Base-by-base conservation (phyloP, 1,140 invertebrate species). In the Drosophila grimshawi region DNA sequence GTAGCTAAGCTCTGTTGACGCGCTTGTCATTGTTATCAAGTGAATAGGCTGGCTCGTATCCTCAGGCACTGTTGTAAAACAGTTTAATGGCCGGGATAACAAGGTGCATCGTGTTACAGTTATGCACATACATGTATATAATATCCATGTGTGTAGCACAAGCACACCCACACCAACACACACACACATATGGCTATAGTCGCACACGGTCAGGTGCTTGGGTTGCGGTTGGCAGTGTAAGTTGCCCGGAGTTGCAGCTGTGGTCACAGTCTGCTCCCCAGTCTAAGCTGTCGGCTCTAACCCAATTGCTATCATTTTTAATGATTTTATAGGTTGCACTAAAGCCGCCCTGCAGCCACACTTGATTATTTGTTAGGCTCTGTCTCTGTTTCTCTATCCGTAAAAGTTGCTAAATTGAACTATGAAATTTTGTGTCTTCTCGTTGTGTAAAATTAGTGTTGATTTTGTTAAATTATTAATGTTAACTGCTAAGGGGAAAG, bases 251-350 rank as follows among this genome's bases (percentile, higher is more conserved):
- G 65, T 29, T 41, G 61, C 68, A 57, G 52, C 52, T 19, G 30
- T 48, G 39, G 39, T 48, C 45, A 71, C 19, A 53, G 69, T 27
- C 59, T 56, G 65, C 64, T 48, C 43, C 69, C 48, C 4, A 43
- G 70, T 43, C 61, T 61, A 79, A 82, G 75, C 81, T 63, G 75
- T 53, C 51, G 48, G 49, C 75, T 45, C 57, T 68, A 81, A 86
- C 78, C 82, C 82, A 79, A 78, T 86, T 86, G 71, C 75, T 86
- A 82, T 86, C 82, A 72, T 86, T 80, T 77, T 66, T 80, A 88
- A 86, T 88, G 83, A 71, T 88, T 86, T 86, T 86, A 79, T 86
- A 82, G 73, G 76, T 82, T 88, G 76, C 72, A 59, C 27, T 70
- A 69, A 76, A 76, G 52, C 76, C 60, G 63, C 32, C 60, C 45